Percentiles rank a stretch among this genome's conserved stretches.
Conservation (phyloP, 2,113 vertebrate genomes). For the Tenrec ecaudatus region DNA sequence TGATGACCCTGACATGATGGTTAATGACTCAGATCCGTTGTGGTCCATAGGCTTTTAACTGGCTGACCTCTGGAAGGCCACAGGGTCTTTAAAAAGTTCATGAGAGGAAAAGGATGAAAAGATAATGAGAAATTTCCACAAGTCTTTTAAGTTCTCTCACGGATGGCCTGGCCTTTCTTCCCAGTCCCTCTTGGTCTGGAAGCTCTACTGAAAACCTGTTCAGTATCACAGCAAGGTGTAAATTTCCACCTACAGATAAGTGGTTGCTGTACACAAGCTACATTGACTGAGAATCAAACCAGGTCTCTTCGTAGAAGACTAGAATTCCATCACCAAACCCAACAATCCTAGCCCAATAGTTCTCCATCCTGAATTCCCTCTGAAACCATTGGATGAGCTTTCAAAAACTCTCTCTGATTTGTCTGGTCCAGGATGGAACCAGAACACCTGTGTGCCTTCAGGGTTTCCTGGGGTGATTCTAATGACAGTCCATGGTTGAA, state of each 20-base stretch:
- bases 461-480: background rate
- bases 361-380: background rate
- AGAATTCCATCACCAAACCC: background rate
- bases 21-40: background rate
- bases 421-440: background rate
- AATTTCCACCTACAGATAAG: background rate
- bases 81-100: too few relatives aligned
- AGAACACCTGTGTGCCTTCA: background rate
- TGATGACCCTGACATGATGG: background rate
- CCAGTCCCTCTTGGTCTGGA: background rate
- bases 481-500: background rate
- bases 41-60: background rate
- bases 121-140: too few relatives aligned
- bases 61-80: background rate
- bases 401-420: background rate
- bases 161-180: background rate
- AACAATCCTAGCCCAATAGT: background rate
- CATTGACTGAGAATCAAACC: background rate
- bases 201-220: background rate
- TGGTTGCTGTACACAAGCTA: background rate
- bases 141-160: too few relatives aligned
- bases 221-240: background rate
- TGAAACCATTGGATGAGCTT: background rate
- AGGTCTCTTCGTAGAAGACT: background rate
- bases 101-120: too few relatives aligned